A percentile compares a stretch with the other conserved stretches of the same genome.
Conservation (phyloP, 1,140 invertebrate species). For the Lordiphosa mommai region DNA sequence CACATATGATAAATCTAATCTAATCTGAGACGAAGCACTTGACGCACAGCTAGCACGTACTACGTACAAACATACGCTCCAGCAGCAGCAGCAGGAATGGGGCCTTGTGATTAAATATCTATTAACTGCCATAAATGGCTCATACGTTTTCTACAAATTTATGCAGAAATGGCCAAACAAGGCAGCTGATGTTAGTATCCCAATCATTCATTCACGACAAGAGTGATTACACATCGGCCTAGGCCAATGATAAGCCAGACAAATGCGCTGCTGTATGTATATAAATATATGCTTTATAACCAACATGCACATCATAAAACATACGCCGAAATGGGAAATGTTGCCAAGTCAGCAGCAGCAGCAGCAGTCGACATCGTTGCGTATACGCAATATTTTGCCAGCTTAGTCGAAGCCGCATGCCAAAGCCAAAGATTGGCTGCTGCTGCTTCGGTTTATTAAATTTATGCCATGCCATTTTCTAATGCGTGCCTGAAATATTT, state of each 20-base stretch:
- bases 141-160: conserved; percentile 43
- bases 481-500: conserved; percentile 70
- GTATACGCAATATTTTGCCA: conserved; percentile 58
- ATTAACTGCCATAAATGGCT: conserved; percentile 52
- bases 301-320: conserved; percentile 63
- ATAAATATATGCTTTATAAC: conserved; percentile 1
- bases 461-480: conserved; percentile 75
- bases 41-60: conserved; percentile 25
- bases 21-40: conserved; percentile 35
- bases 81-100: neutral
- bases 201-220: conserved; percentile 73
- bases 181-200: conserved; percentile 8
- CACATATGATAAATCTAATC: conserved; percentile 36
- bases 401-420: conserved; percentile 36
- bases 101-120: conserved; percentile 51
- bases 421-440: conserved; percentile 48
- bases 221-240: conserved; percentile 67
- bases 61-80: conserved; percentile 5
- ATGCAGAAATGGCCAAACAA: conserved; percentile 47
- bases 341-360: conserved; percentile 58
- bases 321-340: conserved; percentile 50
- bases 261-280: conserved; percentile 57
- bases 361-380: conserved; percentile 15
- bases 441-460: conserved; percentile 65
- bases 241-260: conserved; percentile 64